phyloP scores from a whole-genome alignment of 1,140 invertebrate genomes.

The Sitodiplosis mosellana region DNA sequence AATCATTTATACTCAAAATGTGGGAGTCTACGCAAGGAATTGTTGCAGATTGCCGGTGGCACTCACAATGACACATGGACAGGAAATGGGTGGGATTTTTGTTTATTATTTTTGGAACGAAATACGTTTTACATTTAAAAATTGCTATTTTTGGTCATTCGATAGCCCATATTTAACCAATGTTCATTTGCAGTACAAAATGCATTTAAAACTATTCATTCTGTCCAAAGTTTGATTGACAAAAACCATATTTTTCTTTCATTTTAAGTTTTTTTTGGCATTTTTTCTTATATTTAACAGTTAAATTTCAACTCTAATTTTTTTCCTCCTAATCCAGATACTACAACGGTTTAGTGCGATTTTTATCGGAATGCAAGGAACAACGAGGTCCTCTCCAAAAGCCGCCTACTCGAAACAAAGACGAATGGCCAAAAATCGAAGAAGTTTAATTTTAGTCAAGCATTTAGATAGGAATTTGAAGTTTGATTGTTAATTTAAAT shows the following conservation, averaged over 20 bases:
- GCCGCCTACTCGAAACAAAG: slow-evolving; percentile 18
- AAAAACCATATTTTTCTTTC: too few relatives aligned
- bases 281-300: too few relatives aligned
- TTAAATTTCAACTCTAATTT: neutral
- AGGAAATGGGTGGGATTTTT: slow-evolving; percentile 14
- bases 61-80: slow-evolving; percentile 83
- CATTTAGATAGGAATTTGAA: too few relatives aligned
- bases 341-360: slow-evolving; percentile 35
- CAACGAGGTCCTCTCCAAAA: slow-evolving; percentile 15
- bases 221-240: too few relatives aligned
- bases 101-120: neutral
- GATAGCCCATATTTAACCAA: too few relatives aligned
- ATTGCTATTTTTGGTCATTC: too few relatives aligned
- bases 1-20: slow-evolving; percentile 50
- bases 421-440: slow-evolving; percentile 18
- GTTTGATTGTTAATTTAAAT: too few relatives aligned
- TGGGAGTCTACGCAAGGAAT: slow-evolving; percentile 45
- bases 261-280: too few relatives aligned
- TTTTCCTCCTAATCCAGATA: slow-evolving; percentile 29
- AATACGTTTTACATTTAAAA: neutral
- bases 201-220: too few relatives aligned
- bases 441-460: slow-evolving; percentile 9
- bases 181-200: too few relatives aligned
- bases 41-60: slow-evolving; percentile 51
- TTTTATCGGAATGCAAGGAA: slow-evolving; percentile 29